Base-by-base conservation (phyloP, 2,888 invertebrate species). In the Latrodectus hesperus region DNA sequence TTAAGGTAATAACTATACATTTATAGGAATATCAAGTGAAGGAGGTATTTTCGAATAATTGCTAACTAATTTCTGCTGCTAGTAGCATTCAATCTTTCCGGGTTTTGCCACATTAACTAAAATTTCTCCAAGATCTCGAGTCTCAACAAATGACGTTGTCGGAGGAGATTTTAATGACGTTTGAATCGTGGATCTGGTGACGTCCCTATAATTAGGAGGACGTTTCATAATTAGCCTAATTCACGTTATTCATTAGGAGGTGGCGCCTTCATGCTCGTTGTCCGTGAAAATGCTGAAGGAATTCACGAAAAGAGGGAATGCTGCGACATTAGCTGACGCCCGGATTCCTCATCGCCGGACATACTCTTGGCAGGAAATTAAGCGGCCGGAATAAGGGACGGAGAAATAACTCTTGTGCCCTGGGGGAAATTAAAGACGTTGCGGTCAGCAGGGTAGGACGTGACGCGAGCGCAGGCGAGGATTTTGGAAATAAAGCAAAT, bases 211-310 rank as follows among this genome's bases (percentile, higher is more conserved):
- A 76, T 65, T 76, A 76, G 65, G 65, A 76, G 76, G 76, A 65
- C 76, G 65, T 65, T 76, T 76, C 76, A 76, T 76, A 76, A 76
- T 76, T 76, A 76, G 76, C 76, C 76, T 76, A 76, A 76, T 76
- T 65, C 65, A 49, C 55, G 65, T 64, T 64, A 76, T 76, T 76
- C 76, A 76, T 76, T 76, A 76, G 51, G 51, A 38, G 65, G 49
- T 10, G 65, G 65, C 76, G 76, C 51, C 76, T 64, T 51, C 76
- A 9, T 49, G 64, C 49, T 49, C 49, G 38, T 17, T 49, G 38
- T 17, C 51, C 51, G 65, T 65, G 76, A 76, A 49, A 49, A 65
- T 74, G 65, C 52, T 73, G 52, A 52, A n/a, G n/a, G 60, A 74
- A 16, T 55, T 74, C 22, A 38, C 38, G 38, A 38, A 38, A 74